Evolutionary conservation across 2,797 vertebrate species (phyloP).

Genomic region (Eptatretus atami): DNA sequence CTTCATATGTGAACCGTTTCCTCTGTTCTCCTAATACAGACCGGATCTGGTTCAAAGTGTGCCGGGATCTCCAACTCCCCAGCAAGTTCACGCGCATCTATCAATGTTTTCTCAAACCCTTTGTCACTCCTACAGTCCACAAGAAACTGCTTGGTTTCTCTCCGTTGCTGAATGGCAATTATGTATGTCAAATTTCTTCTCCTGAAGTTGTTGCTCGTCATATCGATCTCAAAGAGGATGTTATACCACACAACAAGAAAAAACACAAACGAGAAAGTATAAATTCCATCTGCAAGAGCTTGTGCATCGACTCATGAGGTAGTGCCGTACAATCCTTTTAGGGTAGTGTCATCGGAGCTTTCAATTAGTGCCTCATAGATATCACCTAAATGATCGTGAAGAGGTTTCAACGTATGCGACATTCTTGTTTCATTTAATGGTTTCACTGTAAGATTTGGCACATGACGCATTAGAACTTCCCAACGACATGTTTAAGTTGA

Average conservation of each 20-base stretch:
- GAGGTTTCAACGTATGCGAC: neutral
- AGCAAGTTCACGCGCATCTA: no score
- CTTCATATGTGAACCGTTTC: no score
- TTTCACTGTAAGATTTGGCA: neutral
- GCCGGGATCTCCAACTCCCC: no score
- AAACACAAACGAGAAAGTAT: neutral
- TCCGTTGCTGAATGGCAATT: neutral
- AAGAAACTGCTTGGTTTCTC: conserved; percentile 3
- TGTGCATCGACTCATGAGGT: neutral
- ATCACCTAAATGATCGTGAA: neutral
- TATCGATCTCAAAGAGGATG: no score
- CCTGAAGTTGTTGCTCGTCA: no score
- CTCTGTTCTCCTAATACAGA: no score
- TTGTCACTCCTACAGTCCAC: conserved; percentile 2
- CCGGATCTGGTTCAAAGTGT: no score
- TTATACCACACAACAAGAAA: neutral
- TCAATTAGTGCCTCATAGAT: neutral
- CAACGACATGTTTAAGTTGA: neutral
- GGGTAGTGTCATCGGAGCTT: no score
- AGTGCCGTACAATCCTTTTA: neutral
- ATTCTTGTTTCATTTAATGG: neutral
- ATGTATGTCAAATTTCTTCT: no score
- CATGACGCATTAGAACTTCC: conserved; percentile 2
- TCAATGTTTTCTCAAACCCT: neutral
- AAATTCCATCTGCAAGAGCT: conserved; percentile 4